These are phyloP conservation scores for Agrypnus murinus DNA, from an alignment of 2,888 invertebrate genomes.

Conservation along the genomic window DNA sequence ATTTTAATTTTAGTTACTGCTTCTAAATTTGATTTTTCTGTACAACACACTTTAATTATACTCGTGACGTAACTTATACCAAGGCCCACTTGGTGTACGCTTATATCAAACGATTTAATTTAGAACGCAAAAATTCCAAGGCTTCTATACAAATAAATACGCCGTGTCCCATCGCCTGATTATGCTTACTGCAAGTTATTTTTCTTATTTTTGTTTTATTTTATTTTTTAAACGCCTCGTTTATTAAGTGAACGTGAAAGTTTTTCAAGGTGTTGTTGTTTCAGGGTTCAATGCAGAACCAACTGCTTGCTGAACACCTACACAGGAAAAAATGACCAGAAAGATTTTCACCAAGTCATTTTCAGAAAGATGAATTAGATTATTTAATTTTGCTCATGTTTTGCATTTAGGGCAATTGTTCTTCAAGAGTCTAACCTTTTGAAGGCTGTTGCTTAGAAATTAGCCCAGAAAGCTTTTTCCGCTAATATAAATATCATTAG, in stretches of 20 bases:
- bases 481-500: too few species aligned
- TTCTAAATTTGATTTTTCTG: constrained; percentile 67
- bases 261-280: neutral
- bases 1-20: constrained; percentile 69
- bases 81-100: constrained; percentile 60
- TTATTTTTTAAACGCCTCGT: constrained; percentile 22
- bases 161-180: constrained; percentile 30
- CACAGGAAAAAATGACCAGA: too few species aligned
- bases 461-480: too few species aligned
- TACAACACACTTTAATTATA: constrained; percentile 65
- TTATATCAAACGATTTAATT: constrained; percentile 60
- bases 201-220: neutral
- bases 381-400: too few species aligned
- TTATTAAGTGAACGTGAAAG: constrained; percentile 20
- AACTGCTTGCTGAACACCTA: too few species aligned
- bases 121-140: constrained; percentile 59
- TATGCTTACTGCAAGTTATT: constrained; percentile 18
- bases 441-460: too few species aligned
- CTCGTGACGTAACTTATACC: constrained; percentile 63
- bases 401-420: too few species aligned
- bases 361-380: too few species aligned
- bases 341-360: too few species aligned
- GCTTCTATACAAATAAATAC: constrained; percentile 47
- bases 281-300: too few species aligned
- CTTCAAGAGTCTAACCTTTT: too few species aligned